Evolutionary conservation across 2,797 vertebrate species (phyloP).

Genomic region (Pseudochirops cupreus): DNA sequence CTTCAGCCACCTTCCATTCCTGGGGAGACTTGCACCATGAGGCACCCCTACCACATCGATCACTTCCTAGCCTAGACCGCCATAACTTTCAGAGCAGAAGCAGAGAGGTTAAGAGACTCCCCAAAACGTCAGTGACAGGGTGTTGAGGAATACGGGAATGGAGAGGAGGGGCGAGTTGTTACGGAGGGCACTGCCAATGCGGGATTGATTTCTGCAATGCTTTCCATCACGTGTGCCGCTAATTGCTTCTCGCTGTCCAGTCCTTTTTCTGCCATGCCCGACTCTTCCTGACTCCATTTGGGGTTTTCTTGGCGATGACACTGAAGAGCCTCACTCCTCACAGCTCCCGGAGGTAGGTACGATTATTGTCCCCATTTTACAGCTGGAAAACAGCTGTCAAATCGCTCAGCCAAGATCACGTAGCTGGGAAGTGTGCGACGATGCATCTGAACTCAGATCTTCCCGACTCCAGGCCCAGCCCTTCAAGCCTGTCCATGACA

Average conservation of each 20-base stretch:
- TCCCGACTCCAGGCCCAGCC: background rate
- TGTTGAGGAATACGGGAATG: background rate
- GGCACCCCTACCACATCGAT: background rate
- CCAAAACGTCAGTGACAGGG: background rate
- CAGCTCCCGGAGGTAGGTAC: too few relatives aligned
- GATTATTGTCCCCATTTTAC: background rate
- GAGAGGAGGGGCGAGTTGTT: background rate
- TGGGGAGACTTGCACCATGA: background rate
- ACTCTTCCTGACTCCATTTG: background rate
- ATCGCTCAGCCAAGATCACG: background rate
- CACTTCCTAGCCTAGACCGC: background rate
- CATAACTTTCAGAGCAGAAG: background rate
- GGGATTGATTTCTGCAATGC: background rate
- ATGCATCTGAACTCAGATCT: background rate
- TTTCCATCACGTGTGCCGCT: background rate
- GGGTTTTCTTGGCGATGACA: background rate
- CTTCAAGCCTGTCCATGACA: background rate
- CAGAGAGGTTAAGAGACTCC: background rate
- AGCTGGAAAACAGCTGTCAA: background rate
- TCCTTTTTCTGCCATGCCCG: background rate
- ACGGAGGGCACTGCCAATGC: background rate
- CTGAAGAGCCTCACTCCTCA: background rate
- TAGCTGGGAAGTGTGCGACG: background rate
- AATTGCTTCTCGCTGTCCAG: background rate
- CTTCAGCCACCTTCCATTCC: background rate